A percentile compares a stretch with the other conserved stretches of the same genome.
Conservation (phyloP, 1,140 invertebrate genomes). For the Helicoverpa zea region DNA sequence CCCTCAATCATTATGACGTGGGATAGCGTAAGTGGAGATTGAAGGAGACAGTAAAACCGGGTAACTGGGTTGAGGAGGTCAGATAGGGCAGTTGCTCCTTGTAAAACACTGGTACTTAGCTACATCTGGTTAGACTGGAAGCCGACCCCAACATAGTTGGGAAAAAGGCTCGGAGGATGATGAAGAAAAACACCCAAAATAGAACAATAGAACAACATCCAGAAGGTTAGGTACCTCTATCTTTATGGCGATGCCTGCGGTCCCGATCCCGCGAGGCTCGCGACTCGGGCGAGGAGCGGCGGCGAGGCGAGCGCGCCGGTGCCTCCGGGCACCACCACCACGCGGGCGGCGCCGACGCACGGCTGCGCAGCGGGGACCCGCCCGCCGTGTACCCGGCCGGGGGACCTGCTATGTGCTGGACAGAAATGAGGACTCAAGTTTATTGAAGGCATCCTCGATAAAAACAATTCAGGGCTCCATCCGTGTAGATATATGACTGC, state of each 20-base stretch:
- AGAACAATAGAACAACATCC: too few relatives aligned
- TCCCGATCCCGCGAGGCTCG: conserved; percentile 63
- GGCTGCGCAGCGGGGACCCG: conserved; percentile 63
- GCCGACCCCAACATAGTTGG: too few relatives aligned
- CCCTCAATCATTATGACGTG: too few relatives aligned
- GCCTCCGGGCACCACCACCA: conserved; percentile 72
- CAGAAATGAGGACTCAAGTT: not conserved
- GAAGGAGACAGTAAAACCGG: not conserved
- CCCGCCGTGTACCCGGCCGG: conserved; percentile 49
- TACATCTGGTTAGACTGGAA: too few relatives aligned
- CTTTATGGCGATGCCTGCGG: conserved; percentile 52
- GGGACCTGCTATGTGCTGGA: conserved; percentile 48
- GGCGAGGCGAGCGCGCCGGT: conserved; percentile 55
- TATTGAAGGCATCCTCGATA: too few relatives aligned
- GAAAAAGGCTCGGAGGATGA: too few relatives aligned
- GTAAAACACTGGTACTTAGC: too few relatives aligned
- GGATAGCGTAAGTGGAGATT: not conserved
- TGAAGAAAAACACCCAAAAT: too few relatives aligned
- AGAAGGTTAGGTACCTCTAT: conserved; percentile 40
- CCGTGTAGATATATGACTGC: too few relatives aligned
- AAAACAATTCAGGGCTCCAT: too few relatives aligned
- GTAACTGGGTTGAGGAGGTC: too few relatives aligned
- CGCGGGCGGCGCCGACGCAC: conserved; percentile 70
- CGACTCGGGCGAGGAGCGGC: conserved; percentile 73
- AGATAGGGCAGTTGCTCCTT: too few relatives aligned